Evolutionary conservation across 2,888 invertebrate species (phyloP), one percentile per base, ranked within the genome.

Genomic region (Sisyra terminalis): DNA sequence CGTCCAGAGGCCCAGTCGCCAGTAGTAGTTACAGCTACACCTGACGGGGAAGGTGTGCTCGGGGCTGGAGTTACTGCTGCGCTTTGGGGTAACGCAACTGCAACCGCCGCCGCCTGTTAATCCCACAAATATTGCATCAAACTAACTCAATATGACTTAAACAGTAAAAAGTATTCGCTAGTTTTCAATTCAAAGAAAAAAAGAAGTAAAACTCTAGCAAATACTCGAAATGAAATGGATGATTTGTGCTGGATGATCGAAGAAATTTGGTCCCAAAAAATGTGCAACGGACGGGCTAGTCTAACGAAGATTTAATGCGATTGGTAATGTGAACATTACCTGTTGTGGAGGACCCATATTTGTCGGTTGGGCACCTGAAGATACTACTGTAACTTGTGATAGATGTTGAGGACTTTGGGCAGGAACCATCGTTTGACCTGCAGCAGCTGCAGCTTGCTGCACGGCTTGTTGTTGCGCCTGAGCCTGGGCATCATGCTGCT

Each of bases 1-100:
- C 81, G 69, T n/a, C 78, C 71, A 48, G 79, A 77, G 42, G 75
- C 71, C 71, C 79, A 75, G 53, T 82, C 82, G 46, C 73, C 64
- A 44, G 35, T 2, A 5, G 14, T 35, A 13, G 35, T 35, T 14
- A 34, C 34, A 15, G 35, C 16, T 9, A 13, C 16, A 14, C 11
- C 35, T 15, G 35, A 35, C 35, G 35, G 14, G 8, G 14, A 13
- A 35, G 35, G 14, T 11, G 35, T 35, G 35, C 35, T 35, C 11
- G 35, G 35, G 35, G 35, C 13, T 13, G 35, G 14, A 15, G 35
- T 35, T 35, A 35, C 35, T 35, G 35, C 9, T 35, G 14, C 35
- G 16, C 14, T 15, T 13, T 15, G 14, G 35, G 14, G 14, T 15
- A 15, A 15, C 16, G 14, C 14, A 13, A 35, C 13, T 13, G 35